Evolutionary conservation across 2,113 vertebrate species (phyloP), one percentile per base, ranked within the genome.

Genomic region (Oreochromis tanganicae): DNA sequence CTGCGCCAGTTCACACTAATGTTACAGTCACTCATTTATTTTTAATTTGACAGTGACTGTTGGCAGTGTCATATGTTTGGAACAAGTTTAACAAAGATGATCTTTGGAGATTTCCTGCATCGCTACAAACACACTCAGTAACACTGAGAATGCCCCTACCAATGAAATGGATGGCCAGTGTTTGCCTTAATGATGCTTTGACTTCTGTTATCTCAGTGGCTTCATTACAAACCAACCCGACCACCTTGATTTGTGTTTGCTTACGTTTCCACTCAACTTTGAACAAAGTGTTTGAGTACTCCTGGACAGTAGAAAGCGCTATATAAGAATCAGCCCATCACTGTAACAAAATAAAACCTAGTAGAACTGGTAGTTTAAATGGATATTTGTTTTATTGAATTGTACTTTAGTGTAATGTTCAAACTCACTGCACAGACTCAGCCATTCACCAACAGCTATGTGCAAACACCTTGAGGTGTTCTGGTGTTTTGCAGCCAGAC

Each of bases 41-140:
- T 88, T 89, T 85, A 46, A 87, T 89, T 81, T 54, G 79, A 87
- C 92, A 93, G 56, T 57, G 50, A 61, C 82, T 80, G 82, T 55
- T 87, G 63, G 85, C 80, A 79, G 86, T 38, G 66, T 68, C 38
- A 38, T 52, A 6, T 48, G 46, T 63, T 73, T 80, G 21, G 34
- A 78, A 73, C 75, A 52, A 24, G 68, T 91, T 87, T 82, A 83
- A 78, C 78, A 82, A 83, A 80, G 11, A 78, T 9, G 59, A 86
- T 84, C 52, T 52, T 54, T 38, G 48, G 19, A 75, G 34, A 66
- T 21, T 46, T 80, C 9, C 59, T 54, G 34, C 14, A 14, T 38
- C 24, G 29, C 55, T 61, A 78, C 79, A 66, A n/a, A 75, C 54
- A 55, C 13, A 16, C 24, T 52, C n/a, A 48, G 38, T 34, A 9